Base-by-base conservation (phyloP, 2,113 vertebrate genomes). In the Trematomus loennbergii region DNA sequence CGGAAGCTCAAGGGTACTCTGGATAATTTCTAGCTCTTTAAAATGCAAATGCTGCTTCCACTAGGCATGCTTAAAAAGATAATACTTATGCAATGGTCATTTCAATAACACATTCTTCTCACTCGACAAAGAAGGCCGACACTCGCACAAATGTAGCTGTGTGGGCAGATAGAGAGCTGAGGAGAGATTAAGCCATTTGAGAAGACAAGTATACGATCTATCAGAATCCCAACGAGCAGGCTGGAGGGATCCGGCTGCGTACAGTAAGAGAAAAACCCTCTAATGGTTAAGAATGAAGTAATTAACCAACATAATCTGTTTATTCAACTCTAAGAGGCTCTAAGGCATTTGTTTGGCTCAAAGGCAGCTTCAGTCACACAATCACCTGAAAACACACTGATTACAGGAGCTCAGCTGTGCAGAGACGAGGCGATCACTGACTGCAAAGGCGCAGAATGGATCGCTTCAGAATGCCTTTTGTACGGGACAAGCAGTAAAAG, bases 21-120 rank as follows among this genome's bases (percentile, higher is more conserved):
- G 52, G 85, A 78, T 89, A 59, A 91, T 76, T 90, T 71, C 57
- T 40, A 61, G 33, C 79, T 83, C 81, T 89, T 90, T 85, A 87
- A 86, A 91, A 91, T 86, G 74, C 82, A 83, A 88, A 92, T 84
- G 83, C 87, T 43, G 60, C 53, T 66, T 70, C 82, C 86, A 89
- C 75, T 85, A 81, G 73, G 69, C 64, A 63, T 82, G 78, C 61
- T 76, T 61, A 63, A 84, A 82, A 85, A 81, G 66, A 89, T 81
- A 75, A 87, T 78, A 81, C 70, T 89, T 88, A 87, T 75, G 73
- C 88, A 86, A 77, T 68, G 84, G 86, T 82, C 73, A 85, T 90
- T 81, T 87, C 82, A 78, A 64, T 82, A 87, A 81, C 88, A 87
- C 69, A 78, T 87, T 88, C 59, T 88, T 75, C 83, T 85, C 67